Evolutionary conservation across 2,797 vertebrate genomes (phyloP).

Genomic region (Fundulus diaphanus): DNA sequence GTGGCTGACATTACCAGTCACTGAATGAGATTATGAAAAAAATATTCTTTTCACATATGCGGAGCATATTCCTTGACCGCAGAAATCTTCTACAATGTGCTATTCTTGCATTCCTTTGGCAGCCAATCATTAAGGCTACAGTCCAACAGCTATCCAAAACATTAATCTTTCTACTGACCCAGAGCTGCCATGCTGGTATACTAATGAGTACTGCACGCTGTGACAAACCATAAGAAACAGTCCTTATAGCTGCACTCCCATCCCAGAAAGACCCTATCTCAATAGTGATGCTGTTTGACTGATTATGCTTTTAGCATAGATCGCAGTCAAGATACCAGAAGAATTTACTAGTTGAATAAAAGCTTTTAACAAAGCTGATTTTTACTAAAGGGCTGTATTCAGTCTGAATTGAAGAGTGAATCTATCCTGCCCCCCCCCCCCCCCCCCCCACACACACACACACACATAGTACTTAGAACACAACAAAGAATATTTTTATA

Average conservation of each 20-base stretch:
- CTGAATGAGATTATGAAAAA: conserved; percentile 14
- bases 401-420: conserved; percentile 27
- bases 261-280: conserved; percentile 25
- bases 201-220: conserved; percentile 22
- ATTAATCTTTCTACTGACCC: conserved; percentile 30
- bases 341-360: conserved; percentile 29
- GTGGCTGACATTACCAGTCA: conserved; percentile 12
- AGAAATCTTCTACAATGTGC: conserved; percentile 23
- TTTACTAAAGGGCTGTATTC: conserved; percentile 20
- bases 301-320: conserved; percentile 44
- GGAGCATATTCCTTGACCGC: conserved; percentile 21
- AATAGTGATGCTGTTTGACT: conserved; percentile 25
- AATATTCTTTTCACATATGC: conserved; percentile 17
- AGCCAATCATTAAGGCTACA: conserved; percentile 18
- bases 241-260: conserved; percentile 1
- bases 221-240: conserved; percentile 28
- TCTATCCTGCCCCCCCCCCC: neutral
- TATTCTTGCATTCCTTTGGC: conserved; percentile 16
- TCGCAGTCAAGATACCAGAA: conserved; percentile 41
- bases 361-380: conserved; percentile 35
- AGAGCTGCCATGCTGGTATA: conserved; percentile 28
- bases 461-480: neutral
- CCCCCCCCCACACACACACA: too few relatives aligned
- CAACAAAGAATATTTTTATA: neutral
- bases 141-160: conserved; percentile 35